Evolutionary conservation across 2,888 invertebrate genomes (phyloP), one percentile per base, ranked within the genome.

Genomic region (Acanthosepion esculentum): DNA sequence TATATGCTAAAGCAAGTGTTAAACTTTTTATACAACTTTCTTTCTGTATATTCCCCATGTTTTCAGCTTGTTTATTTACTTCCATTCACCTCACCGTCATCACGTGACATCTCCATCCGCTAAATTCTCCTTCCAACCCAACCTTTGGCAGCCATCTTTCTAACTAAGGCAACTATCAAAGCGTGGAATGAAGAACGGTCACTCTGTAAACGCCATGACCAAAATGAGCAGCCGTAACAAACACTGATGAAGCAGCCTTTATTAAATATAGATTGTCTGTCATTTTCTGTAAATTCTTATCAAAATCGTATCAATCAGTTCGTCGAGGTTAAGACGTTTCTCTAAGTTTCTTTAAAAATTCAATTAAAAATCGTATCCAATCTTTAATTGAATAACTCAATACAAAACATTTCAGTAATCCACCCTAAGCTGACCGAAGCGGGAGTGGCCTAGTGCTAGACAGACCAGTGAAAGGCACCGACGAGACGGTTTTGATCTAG

Each of bases 241-340:
- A 33, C 78, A 78, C 18, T 78, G 78, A 78, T 78, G 12, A 33
- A 78, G 33, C n/a, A 12, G 18, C 15, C 78, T 18, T 78, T 78
- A 78, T 78, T 33, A 78, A 78, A 78, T 33, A 78, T 78, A 78
- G 78, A 78, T 78, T 78, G 78, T 78, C n/a, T 78, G 78, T 78
- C 78, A 78, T 78, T 78, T 78, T 78, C 78, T 33, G 12, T 78
- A 78, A 78, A 33, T 78, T n/a, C 78, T 8, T 78, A 78, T 78
- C n/a, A 78, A n/a, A 78, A 15, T n/a, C n/a, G 78, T 33, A 78
- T 78, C 78, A 78, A 78, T 78, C 78, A 78, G n/a, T 33, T 78
- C 78, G 78, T 12, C 10, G 78, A 78, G 78, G 78, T 78, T 78
- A 78, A 78, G 78, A 78, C 78, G 78, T 18, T 7, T 78, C n/a